Conservation (phyloP, 2,797 vertebrate genomes). For the Xyrichtys novacula region DNA sequence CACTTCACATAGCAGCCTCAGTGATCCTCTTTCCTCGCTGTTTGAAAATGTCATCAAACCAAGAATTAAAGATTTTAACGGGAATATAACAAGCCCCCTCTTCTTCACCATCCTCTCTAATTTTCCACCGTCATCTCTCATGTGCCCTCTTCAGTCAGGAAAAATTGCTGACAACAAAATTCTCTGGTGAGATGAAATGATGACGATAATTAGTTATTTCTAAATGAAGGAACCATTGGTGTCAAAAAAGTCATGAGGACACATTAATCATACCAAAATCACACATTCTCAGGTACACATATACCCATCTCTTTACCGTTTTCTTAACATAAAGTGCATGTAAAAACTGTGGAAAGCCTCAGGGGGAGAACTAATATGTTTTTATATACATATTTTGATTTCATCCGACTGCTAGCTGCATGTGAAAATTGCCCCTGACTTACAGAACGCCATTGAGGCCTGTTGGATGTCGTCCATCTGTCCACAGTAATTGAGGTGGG, state of each 20-base stretch:
- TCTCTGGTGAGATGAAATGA: constrained; percentile 90
- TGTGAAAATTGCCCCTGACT: constrained; percentile 89
- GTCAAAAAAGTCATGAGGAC: constrained; percentile 92
- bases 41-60: constrained; percentile 67
- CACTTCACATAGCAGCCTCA: constrained; percentile 64
- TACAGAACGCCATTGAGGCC: constrained; percentile 94
- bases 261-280: constrained; percentile 92
- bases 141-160: constrained; percentile 81
- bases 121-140: constrained; percentile 73
- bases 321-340: constrained; percentile 88
- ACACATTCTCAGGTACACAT: constrained; percentile 78
- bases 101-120: constrained; percentile 27
- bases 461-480: constrained; percentile 91
- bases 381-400: constrained; percentile 96
- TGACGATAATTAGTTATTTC: constrained; percentile 93
- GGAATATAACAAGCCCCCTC: constrained; percentile 42
- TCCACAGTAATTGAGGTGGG: constrained; percentile 89
- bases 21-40: constrained; percentile 68
- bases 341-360: constrained; percentile 87
- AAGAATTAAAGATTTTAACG: constrained; percentile 63
- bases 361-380: constrained; percentile 90
- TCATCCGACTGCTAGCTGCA: constrained; percentile 87
- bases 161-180: constrained; percentile 81
- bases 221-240: constrained; percentile 89
- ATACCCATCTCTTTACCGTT: constrained; percentile 82